phyloP scores from a whole-genome alignment of 2,888 invertebrate genomes.

The Dryococelus australis region DNA sequence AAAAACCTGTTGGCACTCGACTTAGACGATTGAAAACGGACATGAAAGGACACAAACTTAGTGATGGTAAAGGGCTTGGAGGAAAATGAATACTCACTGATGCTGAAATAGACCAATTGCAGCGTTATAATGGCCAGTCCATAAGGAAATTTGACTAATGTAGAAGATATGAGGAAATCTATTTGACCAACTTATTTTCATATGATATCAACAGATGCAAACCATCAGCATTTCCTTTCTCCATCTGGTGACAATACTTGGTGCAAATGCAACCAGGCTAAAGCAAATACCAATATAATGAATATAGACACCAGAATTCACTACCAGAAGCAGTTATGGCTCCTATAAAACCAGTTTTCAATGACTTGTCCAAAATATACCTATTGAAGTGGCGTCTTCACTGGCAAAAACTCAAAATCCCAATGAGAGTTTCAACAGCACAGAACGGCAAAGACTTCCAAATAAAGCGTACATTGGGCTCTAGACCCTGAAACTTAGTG shows the following conservation, averaged over 20 bases:
- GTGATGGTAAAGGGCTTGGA: constrained; percentile 24
- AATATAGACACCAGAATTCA: constrained; percentile 37
- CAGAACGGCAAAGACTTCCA: not conserved
- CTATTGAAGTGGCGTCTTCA: constrained; percentile 34
- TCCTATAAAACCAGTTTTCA: constrained; percentile 40
- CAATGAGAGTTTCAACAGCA: not conserved
- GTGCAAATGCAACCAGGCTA: not conserved
- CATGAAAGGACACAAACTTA: not conserved
- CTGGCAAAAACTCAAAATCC: constrained; percentile 21
- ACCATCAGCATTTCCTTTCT: constrained; percentile 37
- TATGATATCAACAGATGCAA: constrained; percentile 35
- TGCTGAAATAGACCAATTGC: constrained; percentile 4
- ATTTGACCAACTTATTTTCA: constrained; percentile 42
- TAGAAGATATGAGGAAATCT: constrained; percentile 33
- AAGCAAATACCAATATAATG: not conserved
- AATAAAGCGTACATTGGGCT: not conserved
- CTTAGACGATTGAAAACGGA: not conserved
- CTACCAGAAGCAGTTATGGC: constrained; percentile 38
- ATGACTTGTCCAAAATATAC: constrained; percentile 32
- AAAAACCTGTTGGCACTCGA: constrained; percentile 30
- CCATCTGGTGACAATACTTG: constrained; percentile 30
- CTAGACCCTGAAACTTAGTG: not conserved
- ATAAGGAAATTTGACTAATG: constrained; percentile 35
- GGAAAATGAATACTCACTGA: constrained; percentile 23
- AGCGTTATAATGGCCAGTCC: constrained; percentile 36